phyloP scores from a whole-genome alignment of 2,113 vertebrate genomes.

The Phoxinus phoxinus region DNA sequence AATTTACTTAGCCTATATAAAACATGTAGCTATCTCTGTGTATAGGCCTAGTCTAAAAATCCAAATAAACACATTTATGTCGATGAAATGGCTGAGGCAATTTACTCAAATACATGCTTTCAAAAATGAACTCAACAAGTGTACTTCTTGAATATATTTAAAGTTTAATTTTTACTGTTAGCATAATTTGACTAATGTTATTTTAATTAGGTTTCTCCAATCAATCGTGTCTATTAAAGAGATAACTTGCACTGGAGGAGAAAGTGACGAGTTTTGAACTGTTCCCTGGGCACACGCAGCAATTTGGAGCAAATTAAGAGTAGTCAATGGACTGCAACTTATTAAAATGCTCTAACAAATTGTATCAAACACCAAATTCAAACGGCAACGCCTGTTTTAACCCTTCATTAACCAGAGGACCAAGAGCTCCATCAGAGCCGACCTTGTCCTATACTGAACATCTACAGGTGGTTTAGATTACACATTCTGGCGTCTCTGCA shows the following conservation, averaged over 20 bases:
- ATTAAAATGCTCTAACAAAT: slow-evolving; percentile 76
- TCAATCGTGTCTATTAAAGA: slow-evolving; percentile 79
- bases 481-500: slow-evolving; percentile 3
- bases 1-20: not conserved
- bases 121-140: slow-evolving; percentile 77
- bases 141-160: slow-evolving; percentile 79
- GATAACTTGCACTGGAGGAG: slow-evolving; percentile 74
- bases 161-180: slow-evolving; percentile 77
- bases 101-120: slow-evolving; percentile 78
- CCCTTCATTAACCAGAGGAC: slow-evolving; percentile 26
- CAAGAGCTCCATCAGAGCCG: not conserved
- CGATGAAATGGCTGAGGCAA: slow-evolving; percentile 65
- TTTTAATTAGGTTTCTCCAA: slow-evolving; percentile 81
- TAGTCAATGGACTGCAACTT: slow-evolving; percentile 79
- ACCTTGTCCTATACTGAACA: not conserved
- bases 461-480: slow-evolving; percentile 55
- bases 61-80: slow-evolving; percentile 55
- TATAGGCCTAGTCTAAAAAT: slow-evolving; percentile 44
- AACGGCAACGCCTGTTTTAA: slow-evolving; percentile 58
- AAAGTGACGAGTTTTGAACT: slow-evolving; percentile 56
- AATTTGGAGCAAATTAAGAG: slow-evolving; percentile 74
- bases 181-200: slow-evolving; percentile 77
- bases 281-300: slow-evolving; percentile 56
- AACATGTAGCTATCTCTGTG: slow-evolving; percentile 22
- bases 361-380: slow-evolving; percentile 71